Evolutionary conservation across 2,797 vertebrate genomes (phyloP).

Genomic region (Pseudomugil tenellus): DNA sequence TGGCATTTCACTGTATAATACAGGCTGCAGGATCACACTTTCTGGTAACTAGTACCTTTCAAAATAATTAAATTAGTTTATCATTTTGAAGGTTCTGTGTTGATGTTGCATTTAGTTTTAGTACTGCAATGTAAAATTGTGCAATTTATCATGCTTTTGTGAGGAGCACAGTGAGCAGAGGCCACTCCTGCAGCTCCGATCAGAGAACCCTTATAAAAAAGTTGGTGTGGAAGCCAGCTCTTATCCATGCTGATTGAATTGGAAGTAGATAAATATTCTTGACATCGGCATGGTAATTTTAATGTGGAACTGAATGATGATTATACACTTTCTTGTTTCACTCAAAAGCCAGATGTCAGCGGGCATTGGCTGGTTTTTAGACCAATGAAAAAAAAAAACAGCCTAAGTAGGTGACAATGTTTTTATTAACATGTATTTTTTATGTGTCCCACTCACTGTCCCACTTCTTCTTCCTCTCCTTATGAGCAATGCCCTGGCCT

Average conservation of each 20-base stretch:
- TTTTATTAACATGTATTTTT: not conserved
- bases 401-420: not conserved
- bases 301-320: not conserved
- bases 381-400: not conserved
- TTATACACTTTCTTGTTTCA: not conserved
- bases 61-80: not conserved
- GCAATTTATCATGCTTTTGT: not conserved
- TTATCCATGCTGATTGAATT: not conserved
- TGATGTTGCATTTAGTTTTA: not conserved
- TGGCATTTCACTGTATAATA: not conserved
- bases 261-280: not conserved
- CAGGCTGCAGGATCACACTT: not conserved
- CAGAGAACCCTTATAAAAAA: not conserved
- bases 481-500: not conserved
- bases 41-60: not conserved
- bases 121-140: not conserved
- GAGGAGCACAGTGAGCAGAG: not conserved
- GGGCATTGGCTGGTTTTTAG: not conserved
- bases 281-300: not conserved
- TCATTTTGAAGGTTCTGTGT: not conserved
- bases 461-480: not conserved
- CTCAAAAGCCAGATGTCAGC: not conserved
- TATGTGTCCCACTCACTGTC: not conserved
- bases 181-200: not conserved
- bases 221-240: not conserved